Conservation (phyloP, 2,113 vertebrate species). For the Cyprinodon tularosa region DNA sequence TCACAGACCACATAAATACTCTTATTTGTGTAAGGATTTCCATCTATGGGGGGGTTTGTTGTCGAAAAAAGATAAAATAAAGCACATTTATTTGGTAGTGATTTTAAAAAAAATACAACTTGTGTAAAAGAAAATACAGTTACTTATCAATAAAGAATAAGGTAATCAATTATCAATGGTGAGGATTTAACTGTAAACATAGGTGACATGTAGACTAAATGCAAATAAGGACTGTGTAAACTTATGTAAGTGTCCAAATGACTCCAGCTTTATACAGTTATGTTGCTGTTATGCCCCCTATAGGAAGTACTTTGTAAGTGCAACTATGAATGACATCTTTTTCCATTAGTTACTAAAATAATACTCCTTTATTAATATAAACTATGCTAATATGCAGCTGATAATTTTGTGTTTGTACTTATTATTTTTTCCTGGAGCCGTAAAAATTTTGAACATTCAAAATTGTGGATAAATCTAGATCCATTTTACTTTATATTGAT, state of each 20-base stretch:
- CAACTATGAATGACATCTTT: background rate
- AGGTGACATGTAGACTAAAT: conserved; percentile 6
- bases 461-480: background rate
- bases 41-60: background rate
- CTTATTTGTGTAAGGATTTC: background rate
- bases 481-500: background rate
- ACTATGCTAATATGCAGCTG: background rate
- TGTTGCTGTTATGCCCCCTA: conserved; percentile 25
- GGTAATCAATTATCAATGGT: background rate
- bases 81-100: background rate
- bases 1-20: background rate
- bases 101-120: background rate
- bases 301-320: conserved; percentile 13
- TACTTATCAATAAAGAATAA: background rate
- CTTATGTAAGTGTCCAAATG: background rate
- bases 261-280: background rate
- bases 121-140: background rate
- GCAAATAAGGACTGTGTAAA: background rate
- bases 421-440: background rate
- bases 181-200: background rate
- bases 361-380: background rate
- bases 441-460: background rate
- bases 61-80: conserved; percentile 21
- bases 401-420: background rate
- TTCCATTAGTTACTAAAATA: background rate